phyloP scores from a whole-genome alignment of 2,113 vertebrate species.

The Planiliza haematocheilus region DNA sequence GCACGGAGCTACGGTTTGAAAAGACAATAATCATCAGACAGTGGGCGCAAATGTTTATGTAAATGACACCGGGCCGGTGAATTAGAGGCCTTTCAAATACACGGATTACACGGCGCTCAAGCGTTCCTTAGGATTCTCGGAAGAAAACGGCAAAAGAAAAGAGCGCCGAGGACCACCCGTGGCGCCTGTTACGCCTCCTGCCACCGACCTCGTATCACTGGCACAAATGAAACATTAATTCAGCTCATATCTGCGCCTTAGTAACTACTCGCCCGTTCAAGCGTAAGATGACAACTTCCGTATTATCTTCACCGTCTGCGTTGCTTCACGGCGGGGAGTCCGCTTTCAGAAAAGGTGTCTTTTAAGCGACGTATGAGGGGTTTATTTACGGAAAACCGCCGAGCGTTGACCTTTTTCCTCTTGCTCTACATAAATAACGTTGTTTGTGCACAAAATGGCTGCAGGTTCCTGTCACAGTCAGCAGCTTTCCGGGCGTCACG shows the following conservation, averaged over 20 bases:
- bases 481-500: not conserved
- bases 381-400: slow-evolving; percentile 54
- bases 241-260: slow-evolving; percentile 55
- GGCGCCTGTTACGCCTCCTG: slow-evolving; percentile 33
- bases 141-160: slow-evolving; percentile 39
- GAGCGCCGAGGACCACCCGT: slow-evolving; percentile 2
- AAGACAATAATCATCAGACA: slow-evolving; percentile 57
- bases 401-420: slow-evolving; percentile 66
- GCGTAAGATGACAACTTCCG: slow-evolving; percentile 38
- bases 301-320: slow-evolving; percentile 24
- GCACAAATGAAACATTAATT: slow-evolving; percentile 57
- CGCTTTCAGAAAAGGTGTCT: slow-evolving; percentile 18
- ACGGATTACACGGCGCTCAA: too few relatives aligned
- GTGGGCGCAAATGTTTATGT: slow-evolving; percentile 39
- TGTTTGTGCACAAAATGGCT: slow-evolving; percentile 47
- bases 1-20: not conserved
- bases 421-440: slow-evolving; percentile 55
- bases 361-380: slow-evolving; percentile 30
- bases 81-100: slow-evolving; percentile 26
- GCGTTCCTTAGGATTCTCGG: not conserved
- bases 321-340: slow-evolving; percentile 26
- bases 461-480: slow-evolving; percentile 4
- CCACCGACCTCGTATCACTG: slow-evolving; percentile 37
- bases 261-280: slow-evolving; percentile 52
- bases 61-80: slow-evolving; percentile 8